Evolutionary conservation across 2,113 vertebrate species (phyloP), one percentile per base, ranked within the genome.

Genomic region (Oenanthe oenanthe): DNA sequence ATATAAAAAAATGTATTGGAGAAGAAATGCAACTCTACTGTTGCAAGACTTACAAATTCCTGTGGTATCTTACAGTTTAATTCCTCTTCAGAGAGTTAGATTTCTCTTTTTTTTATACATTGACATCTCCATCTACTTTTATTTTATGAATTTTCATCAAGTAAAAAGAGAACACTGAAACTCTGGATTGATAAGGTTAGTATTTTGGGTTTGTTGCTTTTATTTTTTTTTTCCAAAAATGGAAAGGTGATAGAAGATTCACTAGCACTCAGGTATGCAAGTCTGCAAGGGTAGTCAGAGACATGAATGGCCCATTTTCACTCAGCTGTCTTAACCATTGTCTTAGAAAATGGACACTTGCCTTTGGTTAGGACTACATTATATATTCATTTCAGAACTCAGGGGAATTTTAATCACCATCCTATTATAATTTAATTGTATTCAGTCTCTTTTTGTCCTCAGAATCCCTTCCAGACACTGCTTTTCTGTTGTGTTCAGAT

Each of bases 401-500:
- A 85, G 43, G 43, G 36, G 48, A 89, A 71, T 95, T 81, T 92
- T 89, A 81, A 87, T 91, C 70, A 85, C 21, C 22, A 57, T 84
- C 19, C 31, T 84, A 70, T 88, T 93, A 87, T 53, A 75, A 81
- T 36, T 65, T 31, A 90, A 56, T 70, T 67, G 14, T 24, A 53
- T 66, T 63, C 43, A 78, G 48, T 38, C 34, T 71, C 74, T 81
- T 83, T 92, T 89, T 81, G 19, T 89, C 48, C 43, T 89, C 80
- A 68, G 68, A 85, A 4, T 51, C 40, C 57, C 48, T 89, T 92
- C 65, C 34, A 86, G 72, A 81, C 72, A 48, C 53, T 78, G 51
- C 25, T 78, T 91, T 95, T 88, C 80, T 74, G n/a, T 75, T 81
- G 57, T 32, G 58, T 68, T 94, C 84, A 93, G 74, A 61, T 56